These are phyloP conservation scores for Daubentonia madagascariensis DNA, from an alignment of 2,113 vertebrate species.

Conservation along the genomic window DNA sequence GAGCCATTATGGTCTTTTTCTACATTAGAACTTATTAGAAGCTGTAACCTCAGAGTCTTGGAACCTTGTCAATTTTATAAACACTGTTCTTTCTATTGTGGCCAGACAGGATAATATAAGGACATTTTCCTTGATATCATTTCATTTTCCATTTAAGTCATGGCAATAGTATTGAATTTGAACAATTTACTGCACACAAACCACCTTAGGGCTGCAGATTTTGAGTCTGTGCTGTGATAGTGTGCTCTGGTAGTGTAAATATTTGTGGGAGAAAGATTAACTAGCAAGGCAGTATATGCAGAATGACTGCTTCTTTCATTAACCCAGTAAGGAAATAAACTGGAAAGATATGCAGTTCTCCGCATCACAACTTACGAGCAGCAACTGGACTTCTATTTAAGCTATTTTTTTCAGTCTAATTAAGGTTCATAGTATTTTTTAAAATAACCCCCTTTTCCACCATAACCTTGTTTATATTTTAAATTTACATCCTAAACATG, in stretches of 20 bases:
- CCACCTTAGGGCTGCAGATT: background rate
- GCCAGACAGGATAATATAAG: slow-evolving; percentile 7
- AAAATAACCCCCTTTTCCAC: background rate
- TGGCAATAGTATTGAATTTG: background rate
- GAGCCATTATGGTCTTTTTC: background rate
- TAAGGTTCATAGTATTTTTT: background rate
- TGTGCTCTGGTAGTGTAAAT: background rate
- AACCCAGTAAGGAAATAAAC: background rate
- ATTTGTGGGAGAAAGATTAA: slow-evolving; percentile 42
- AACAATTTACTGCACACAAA: too few species aligned
- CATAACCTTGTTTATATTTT: background rate
- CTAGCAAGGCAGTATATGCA: background rate
- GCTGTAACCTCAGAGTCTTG: slow-evolving; percentile 18
- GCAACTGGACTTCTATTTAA: background rate
- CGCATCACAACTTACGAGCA: too few species aligned
- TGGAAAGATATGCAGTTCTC: rapidly evolving
- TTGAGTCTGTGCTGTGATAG: background rate
- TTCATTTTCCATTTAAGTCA: background rate
- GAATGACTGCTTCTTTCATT: background rate
- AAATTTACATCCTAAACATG: background rate
- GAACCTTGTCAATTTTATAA: background rate
- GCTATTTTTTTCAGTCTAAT: background rate
- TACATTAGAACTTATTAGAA: background rate
- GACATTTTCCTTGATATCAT: slow-evolving; percentile 5
- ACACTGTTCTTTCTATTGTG: background rate